Conservation (phyloP, 1,140 invertebrate species). For the Danaus melanippus region DNA sequence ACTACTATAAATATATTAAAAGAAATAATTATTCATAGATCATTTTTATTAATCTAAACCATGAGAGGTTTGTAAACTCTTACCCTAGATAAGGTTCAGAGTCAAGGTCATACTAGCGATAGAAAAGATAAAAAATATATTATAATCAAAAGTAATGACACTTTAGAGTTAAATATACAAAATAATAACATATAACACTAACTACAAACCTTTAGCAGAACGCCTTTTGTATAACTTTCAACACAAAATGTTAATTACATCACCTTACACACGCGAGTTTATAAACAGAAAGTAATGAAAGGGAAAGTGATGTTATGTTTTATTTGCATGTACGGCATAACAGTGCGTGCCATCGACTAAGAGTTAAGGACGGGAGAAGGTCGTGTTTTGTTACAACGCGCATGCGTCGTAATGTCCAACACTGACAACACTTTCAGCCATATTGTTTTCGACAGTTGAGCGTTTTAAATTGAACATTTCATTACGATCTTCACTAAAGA, state of each 20-base stretch:
- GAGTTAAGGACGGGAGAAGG: conserved; percentile 62
- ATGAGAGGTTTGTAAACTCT: too few relatives aligned
- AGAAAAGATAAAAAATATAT: too few relatives aligned
- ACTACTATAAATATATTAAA: too few relatives aligned
- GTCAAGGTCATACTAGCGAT: conserved; percentile 20
- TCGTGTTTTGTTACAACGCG: conserved; percentile 37
- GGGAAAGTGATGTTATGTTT: conserved; percentile 39
- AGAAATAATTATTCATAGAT: too few relatives aligned
- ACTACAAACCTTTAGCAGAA: conserved; percentile 11
- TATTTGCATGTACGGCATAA: conserved; percentile 43
- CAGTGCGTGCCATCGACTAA: conserved; percentile 48
- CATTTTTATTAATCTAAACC: too few relatives aligned
- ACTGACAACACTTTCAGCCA: conserved; percentile 31
- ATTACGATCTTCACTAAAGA: conserved; percentile 1
- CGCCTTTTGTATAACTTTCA: conserved; percentile 1
- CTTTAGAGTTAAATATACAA: too few relatives aligned
- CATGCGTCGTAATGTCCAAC: conserved; percentile 37
- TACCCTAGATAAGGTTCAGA: conserved; percentile 8
- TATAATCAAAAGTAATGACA: too few relatives aligned
- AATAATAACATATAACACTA: too few relatives aligned
- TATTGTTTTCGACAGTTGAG: too few relatives aligned
- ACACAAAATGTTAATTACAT: background rate
- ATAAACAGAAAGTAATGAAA: conserved; percentile 27
- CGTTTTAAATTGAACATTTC: background rate
- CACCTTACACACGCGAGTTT: background rate